Evolutionary conservation across 1,140 invertebrate genomes (phyloP).

Genomic region (Ostrea denselamellosa): DNA sequence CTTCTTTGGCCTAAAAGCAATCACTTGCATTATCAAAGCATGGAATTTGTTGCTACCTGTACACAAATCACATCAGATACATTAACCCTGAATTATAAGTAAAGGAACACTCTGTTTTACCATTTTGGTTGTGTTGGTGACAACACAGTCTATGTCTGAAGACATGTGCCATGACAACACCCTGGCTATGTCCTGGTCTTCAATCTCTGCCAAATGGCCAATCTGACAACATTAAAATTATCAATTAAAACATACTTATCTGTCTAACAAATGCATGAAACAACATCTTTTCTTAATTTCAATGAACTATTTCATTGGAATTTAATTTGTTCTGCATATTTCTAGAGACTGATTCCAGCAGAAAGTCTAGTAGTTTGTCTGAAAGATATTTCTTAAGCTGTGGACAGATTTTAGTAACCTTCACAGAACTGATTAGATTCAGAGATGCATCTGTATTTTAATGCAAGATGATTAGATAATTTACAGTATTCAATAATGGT

Average conservation of each 20-base stretch:
- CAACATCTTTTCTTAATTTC: too few species aligned
- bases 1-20: slow-evolving; percentile 74
- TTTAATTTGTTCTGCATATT: too few species aligned
- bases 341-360: too few species aligned
- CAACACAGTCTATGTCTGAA: slow-evolving; percentile 79
- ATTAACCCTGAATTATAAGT: neutral
- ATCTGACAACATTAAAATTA: slow-evolving; percentile 68
- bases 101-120: slow-evolving; percentile 59
- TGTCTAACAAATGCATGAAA: neutral
- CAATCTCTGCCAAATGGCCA: slow-evolving; percentile 75
- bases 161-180: slow-evolving; percentile 79
- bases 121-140: slow-evolving; percentile 76
- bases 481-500: too few species aligned
- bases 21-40: neutral
- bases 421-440: too few species aligned
- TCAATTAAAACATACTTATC: neutral
- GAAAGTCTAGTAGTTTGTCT: too few species aligned
- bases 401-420: too few species aligned
- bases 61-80: neutral
- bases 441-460: too few species aligned
- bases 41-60: neutral
- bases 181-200: slow-evolving; percentile 73
- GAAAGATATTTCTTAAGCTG: too few species aligned
- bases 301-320: too few species aligned
- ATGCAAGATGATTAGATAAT: too few species aligned